Evolutionary conservation across 2,888 invertebrate genomes (phyloP).

Genomic region (Lathronympha strigana): DNA sequence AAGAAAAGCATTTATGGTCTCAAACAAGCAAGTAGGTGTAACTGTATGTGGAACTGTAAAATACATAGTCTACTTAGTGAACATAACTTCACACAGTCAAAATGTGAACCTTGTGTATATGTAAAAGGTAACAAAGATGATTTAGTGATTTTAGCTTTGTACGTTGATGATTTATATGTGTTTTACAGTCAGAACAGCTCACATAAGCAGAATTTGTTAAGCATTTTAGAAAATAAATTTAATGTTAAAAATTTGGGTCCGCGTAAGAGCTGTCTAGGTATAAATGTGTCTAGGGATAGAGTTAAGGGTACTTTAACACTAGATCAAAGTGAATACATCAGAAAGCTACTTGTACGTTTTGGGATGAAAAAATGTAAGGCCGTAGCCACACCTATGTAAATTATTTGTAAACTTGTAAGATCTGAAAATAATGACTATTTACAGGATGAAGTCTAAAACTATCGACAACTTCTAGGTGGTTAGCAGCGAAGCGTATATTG

Average conservation of each 20-base stretch:
- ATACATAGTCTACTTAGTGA: too few species aligned
- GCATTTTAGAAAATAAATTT: background rate
- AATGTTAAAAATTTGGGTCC: slow-evolving; percentile 1
- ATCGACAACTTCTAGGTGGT: slow-evolving; percentile 12
- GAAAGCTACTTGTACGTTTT: slow-evolving; percentile 12
- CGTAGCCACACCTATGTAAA: slow-evolving; percentile 16
- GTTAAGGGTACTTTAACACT: background rate
- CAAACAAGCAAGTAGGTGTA: too few species aligned
- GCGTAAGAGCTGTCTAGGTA: background rate
- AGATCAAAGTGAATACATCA: slow-evolving; percentile 14
- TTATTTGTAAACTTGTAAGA: slow-evolving; percentile 17
- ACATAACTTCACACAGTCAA: too few species aligned
- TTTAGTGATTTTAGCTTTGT: background rate
- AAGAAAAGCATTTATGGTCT: too few species aligned
- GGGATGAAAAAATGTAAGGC: slow-evolving; percentile 21
- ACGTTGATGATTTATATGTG: background rate
- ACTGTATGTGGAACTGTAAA: too few species aligned
- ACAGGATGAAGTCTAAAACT: slow-evolving; percentile 15
- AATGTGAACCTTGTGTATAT: too few species aligned
- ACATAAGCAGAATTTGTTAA: background rate
- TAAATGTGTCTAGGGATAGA: background rate
- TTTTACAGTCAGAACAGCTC: background rate
- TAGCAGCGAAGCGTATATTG: too few species aligned
- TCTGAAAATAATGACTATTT: slow-evolving; percentile 19
- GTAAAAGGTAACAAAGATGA: background rate